These are phyloP conservation scores for Habroteleia sp. DNA, from an alignment of 2,888 invertebrate species.

Conservation along the genomic window DNA sequence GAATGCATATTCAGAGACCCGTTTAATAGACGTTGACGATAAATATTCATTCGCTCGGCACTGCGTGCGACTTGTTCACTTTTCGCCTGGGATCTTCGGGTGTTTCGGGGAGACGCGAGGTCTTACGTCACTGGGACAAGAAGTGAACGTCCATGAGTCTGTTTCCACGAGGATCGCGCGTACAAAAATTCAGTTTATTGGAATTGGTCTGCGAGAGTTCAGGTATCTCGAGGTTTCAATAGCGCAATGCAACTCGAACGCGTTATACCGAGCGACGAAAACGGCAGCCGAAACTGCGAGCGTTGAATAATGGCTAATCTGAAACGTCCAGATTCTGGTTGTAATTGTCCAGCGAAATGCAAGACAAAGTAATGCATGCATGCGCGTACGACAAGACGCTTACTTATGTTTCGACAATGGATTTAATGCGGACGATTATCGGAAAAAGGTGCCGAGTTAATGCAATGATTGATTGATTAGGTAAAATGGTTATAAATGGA, in stretches of 20 bases:
- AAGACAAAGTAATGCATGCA: constrained; percentile 10
- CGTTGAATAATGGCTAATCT: constrained; percentile 28
- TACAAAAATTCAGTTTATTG: constrained; percentile 30
- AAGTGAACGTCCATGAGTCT: constrained; percentile 51
- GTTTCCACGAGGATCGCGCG: constrained; percentile 15
- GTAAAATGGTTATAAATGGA: no score
- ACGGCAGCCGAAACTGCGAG: no score
- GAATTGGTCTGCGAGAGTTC: not conserved
- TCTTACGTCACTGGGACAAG: constrained; percentile 34
- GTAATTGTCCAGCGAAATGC: constrained; percentile 19
- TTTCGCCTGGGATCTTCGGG: constrained; percentile 18
- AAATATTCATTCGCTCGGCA: constrained; percentile 31
- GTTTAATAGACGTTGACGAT: constrained; percentile 18
- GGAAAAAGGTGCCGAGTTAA: no score
- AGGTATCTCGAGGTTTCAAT: not conserved
- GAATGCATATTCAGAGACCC: constrained; percentile 8
- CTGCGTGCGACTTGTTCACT: constrained; percentile 14
- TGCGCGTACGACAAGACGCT: constrained; percentile 17
- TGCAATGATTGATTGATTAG: no score
- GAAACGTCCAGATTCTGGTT: constrained; percentile 6
- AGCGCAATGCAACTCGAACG: no score
- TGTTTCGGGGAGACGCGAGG: constrained; percentile 19
- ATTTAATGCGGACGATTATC: no score
- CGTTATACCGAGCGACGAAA: no score
- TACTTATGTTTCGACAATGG: constrained; percentile 12